A percentile compares a stretch with the other conserved stretches of the same genome.
Evolutionary conservation across 2,888 invertebrate genomes (phyloP).

Genomic region (Eupithecia vulgata): DNA sequence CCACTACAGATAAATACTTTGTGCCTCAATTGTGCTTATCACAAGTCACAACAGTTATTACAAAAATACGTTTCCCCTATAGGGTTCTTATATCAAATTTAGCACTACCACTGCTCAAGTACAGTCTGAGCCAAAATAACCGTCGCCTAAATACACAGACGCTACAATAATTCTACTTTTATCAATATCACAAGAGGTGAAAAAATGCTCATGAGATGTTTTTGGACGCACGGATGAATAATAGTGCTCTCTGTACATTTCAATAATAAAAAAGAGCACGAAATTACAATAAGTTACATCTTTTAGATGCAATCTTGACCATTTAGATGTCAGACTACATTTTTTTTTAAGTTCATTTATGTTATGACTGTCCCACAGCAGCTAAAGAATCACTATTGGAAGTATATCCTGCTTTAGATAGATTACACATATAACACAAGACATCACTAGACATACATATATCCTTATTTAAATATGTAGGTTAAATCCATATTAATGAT

Average conservation of each 20-base stretch:
- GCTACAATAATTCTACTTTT: background rate
- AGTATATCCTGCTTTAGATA: background rate
- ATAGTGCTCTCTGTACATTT: background rate
- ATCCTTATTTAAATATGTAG: background rate
- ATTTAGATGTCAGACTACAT: background rate
- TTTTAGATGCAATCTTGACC: slow-evolving; percentile 21
- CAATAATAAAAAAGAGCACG: background rate
- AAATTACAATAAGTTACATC: slow-evolving; percentile 16
- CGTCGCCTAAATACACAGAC: background rate
- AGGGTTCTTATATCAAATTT: background rate
- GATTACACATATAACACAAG: background rate
- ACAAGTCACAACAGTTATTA: background rate
- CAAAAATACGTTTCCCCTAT: slow-evolving; percentile 9
- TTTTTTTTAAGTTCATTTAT: background rate
- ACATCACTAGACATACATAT: background rate
- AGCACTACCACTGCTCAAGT: background rate
- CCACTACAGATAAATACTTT: slow-evolving; percentile 2
- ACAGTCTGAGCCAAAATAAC: background rate
- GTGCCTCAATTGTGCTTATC: slow-evolving; percentile 19
- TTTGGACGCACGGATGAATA: background rate
- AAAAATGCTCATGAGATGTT: background rate
- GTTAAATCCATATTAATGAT: background rate
- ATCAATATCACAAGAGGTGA: background rate
- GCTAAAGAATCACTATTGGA: background rate
- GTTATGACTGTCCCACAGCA: background rate